phyloP scores from a whole-genome alignment of 2,888 invertebrate species.

The Caenorhabditis auriculariae region DNA sequence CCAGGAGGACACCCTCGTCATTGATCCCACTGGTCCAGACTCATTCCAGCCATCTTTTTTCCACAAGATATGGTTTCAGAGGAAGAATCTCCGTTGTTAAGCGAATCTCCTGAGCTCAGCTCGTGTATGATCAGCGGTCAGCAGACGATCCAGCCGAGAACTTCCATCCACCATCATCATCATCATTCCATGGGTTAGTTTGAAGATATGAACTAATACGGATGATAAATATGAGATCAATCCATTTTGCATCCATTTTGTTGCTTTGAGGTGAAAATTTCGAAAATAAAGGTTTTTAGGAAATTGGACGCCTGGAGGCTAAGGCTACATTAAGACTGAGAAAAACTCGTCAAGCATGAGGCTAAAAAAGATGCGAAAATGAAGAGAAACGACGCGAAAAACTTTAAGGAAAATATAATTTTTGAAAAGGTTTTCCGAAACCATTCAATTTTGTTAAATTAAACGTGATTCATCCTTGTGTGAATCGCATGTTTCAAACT shows the following conservation, averaged over 20 bases:
- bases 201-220: not conserved
- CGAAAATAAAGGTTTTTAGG: conserved; percentile 5
- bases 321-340: no score
- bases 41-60: no score
- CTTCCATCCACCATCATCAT: conserved; percentile 14
- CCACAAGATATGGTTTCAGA: conserved; percentile 1
- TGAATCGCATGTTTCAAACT: no score
- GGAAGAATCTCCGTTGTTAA: conserved; percentile 30
- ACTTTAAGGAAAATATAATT: no score
- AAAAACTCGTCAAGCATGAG: no score
- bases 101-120: conserved; percentile 21
- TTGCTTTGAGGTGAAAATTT: not conserved
- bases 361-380: no score
- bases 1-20: conserved; percentile 24
- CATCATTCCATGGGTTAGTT: conserved; percentile 10
- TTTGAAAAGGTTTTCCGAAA: no score
- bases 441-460: no score
- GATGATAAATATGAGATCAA: not conserved
- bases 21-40: conserved; percentile 24
- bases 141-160: conserved; percentile 2
- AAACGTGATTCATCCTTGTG: no score
- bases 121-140: conserved; percentile 20
- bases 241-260: not conserved
- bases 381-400: no score
- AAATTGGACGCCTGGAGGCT: conserved; percentile 6